Evolutionary conservation across 2,888 invertebrate genomes (phyloP).

Genomic region (Conomelus anceps): DNA sequence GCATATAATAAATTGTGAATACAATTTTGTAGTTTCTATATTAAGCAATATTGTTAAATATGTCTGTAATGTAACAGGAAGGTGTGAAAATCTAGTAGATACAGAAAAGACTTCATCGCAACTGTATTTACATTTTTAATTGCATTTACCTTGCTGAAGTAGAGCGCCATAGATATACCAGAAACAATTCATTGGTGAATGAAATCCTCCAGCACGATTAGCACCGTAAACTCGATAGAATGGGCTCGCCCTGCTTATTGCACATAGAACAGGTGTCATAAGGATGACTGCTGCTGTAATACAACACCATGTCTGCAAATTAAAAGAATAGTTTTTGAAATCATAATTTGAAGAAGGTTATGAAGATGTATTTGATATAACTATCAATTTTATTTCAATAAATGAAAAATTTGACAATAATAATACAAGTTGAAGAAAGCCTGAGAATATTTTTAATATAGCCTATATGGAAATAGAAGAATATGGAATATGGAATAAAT

Average conservation of each 20-base stretch:
- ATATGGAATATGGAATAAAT: too few species aligned
- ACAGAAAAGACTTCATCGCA: background rate
- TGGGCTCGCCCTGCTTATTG: slow-evolving; percentile 66
- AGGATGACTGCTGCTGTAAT: slow-evolving; percentile 63
- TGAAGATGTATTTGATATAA: background rate
- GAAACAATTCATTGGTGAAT: slow-evolving; percentile 52
- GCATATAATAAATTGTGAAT: too few species aligned
- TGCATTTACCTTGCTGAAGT: slow-evolving; percentile 70
- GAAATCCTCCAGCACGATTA: slow-evolving; percentile 40
- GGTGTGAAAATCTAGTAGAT: too few species aligned
- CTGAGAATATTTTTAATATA: too few species aligned
- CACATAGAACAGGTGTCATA: slow-evolving; percentile 70
- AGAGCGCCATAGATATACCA: slow-evolving; percentile 89
- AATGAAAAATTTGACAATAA: too few species aligned
- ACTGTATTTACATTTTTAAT: background rate
- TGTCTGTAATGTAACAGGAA: too few species aligned
- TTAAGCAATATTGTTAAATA: too few species aligned
- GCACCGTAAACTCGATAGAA: slow-evolving; percentile 59
- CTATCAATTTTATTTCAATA: background rate
- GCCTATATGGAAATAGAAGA: too few species aligned
- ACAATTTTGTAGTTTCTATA: too few species aligned
- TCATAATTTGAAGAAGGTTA: background rate
- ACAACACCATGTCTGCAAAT: slow-evolving; percentile 70
- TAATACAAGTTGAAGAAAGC: too few species aligned
- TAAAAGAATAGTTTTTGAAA: background rate